These are phyloP conservation scores for Aphidius gifuensis DNA, from an alignment of 1,140 invertebrate genomes.

Conservation along the genomic window DNA sequence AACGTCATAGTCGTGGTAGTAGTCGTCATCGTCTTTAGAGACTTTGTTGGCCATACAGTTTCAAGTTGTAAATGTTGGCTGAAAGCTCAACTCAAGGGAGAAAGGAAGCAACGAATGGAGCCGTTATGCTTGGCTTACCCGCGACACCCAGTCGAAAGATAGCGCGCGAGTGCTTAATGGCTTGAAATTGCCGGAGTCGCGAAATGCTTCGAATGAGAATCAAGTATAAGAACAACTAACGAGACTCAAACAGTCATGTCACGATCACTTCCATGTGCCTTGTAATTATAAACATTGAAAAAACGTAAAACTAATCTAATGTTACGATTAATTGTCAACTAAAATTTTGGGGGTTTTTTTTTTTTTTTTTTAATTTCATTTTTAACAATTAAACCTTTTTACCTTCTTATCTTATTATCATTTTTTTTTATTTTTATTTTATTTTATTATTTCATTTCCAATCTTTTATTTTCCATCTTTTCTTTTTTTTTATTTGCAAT, in stretches of 20 bases:
- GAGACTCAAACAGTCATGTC: neutral
- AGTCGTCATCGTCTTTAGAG: too few relatives aligned
- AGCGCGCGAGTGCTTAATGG: constrained; percentile 49
- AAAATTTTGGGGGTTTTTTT: neutral
- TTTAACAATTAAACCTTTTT: neutral
- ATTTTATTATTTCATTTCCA: constrained; percentile 31
- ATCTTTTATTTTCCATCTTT: constrained; percentile 25
- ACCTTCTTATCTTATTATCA: constrained; percentile 16
- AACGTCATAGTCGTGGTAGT: too few relatives aligned
- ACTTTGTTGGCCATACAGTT: too few relatives aligned
- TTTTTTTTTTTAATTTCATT: constrained; percentile 10
- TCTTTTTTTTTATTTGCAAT: constrained; percentile 19
- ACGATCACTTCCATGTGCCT: too few relatives aligned
- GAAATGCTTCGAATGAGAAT: constrained; percentile 52
- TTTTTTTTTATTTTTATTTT: constrained; percentile 18
- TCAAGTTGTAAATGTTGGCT: constrained; percentile 5
- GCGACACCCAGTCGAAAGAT: constrained; percentile 43
- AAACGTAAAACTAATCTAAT: too few relatives aligned
- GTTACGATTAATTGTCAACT: too few relatives aligned
- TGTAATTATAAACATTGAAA: too few relatives aligned
- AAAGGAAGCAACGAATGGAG: constrained; percentile 22
- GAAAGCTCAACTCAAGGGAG: constrained; percentile 15
- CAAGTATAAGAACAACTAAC: constrained; percentile 38
- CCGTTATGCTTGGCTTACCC: constrained; percentile 24
- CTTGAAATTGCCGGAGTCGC: constrained; percentile 46